Evolutionary conservation across 2,888 invertebrate species (phyloP).

Genomic region (Empis livida): DNA sequence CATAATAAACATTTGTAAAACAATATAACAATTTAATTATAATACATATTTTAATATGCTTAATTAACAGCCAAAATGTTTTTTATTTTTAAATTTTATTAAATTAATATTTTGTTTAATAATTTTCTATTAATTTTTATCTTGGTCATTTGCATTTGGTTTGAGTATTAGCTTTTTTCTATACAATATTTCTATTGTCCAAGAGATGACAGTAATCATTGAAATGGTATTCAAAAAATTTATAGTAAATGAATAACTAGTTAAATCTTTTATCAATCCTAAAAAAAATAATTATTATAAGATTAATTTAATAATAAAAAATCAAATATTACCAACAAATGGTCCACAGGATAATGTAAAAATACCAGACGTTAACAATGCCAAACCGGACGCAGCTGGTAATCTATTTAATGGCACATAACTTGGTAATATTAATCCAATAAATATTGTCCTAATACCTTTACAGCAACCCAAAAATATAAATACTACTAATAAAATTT

Average conservation of each 20-base stretch:
- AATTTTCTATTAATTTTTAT: too few relatives aligned
- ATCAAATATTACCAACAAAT: conserved; percentile 38
- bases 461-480: conserved; percentile 51
- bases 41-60: too few relatives aligned
- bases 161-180: too few relatives aligned
- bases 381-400: conserved; percentile 51
- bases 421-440: conserved; percentile 51
- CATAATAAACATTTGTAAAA: too few relatives aligned
- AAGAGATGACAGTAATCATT: conserved; percentile 47
- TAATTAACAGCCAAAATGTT: too few relatives aligned
- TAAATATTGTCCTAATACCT: conserved; percentile 50
- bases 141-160: too few relatives aligned
- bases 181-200: conserved; percentile 42
- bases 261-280: conserved; percentile 53
- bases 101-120: too few relatives aligned
- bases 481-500: conserved; percentile 40
- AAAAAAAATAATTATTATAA: conserved; percentile 11
- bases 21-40: too few relatives aligned
- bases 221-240: conserved; percentile 54
- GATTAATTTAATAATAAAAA: too few relatives aligned
- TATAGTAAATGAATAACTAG: conserved; percentile 46
- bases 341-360: conserved; percentile 45
- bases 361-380: conserved; percentile 47
- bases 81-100: too few relatives aligned
- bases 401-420: conserved; percentile 49